Conservation (phyloP, 2,113 vertebrate species). For the Psittacara wagleri region DNA sequence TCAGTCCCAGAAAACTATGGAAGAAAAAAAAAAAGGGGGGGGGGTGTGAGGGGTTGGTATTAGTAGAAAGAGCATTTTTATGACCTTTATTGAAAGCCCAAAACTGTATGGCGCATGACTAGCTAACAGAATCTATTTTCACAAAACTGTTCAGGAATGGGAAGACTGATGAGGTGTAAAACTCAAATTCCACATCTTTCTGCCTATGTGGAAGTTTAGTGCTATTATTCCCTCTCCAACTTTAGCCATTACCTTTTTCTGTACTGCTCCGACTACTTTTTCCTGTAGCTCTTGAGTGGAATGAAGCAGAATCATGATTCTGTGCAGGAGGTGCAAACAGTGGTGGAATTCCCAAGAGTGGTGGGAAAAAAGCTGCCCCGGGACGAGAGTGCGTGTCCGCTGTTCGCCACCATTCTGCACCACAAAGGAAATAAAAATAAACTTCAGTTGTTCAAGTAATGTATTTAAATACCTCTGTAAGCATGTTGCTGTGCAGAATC, state of each 20-base stretch:
- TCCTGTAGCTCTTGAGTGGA: slow-evolving; percentile 79
- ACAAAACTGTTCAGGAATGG: not conserved
- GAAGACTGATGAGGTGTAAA: not conserved
- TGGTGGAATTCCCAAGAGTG: slow-evolving; percentile 86
- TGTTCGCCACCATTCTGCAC: slow-evolving; percentile 89
- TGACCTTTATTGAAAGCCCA: not conserved
- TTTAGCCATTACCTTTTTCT: slow-evolving; percentile 85
- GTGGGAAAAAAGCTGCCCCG: slow-evolving; percentile 85
- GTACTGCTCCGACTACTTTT: slow-evolving; percentile 81
- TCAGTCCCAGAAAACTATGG: not conserved
- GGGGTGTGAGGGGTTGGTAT: not conserved
- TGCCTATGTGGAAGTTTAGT: not conserved
- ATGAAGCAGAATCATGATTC: slow-evolving; percentile 78
- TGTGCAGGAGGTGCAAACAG: slow-evolving; percentile 82
- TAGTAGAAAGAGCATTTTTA: not conserved
- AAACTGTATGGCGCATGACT: not conserved
- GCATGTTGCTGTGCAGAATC: not conserved
- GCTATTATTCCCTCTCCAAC: not conserved
- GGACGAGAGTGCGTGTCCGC: slow-evolving; percentile 78
- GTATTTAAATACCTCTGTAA: not conserved
- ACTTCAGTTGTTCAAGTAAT: not conserved
- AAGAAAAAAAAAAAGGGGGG: not conserved
- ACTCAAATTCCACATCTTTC: not conserved
- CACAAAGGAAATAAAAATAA: slow-evolving; percentile 37
- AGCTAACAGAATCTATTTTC: not conserved